Evolutionary conservation across 1,140 invertebrate genomes (phyloP).

Genomic region (Drosophila simulans): DNA sequence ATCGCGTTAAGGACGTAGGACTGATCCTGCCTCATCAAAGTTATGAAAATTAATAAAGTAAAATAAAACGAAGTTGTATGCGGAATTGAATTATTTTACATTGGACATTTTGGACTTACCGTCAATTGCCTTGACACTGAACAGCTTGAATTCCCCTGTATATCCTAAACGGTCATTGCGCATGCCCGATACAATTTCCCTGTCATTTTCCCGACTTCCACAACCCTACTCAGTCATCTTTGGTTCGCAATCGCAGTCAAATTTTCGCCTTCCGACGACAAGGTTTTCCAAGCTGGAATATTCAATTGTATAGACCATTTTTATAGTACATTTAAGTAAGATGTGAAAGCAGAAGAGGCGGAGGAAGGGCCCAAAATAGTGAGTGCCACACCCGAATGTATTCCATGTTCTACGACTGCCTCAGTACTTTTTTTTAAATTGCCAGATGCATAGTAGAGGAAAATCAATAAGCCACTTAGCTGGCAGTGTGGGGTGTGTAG

Average conservation of each 20-base stretch:
- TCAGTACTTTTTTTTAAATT: background rate
- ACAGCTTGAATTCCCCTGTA: constrained; percentile 44
- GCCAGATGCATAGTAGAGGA: constrained; percentile 2
- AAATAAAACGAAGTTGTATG: too few species aligned
- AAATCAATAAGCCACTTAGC: constrained; percentile 50
- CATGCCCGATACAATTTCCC: constrained; percentile 45
- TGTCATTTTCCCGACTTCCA: constrained; percentile 15
- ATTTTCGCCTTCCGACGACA: constrained; percentile 30
- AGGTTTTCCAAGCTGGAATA: constrained; percentile 26
- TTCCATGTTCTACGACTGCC: background rate
- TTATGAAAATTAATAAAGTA: too few species aligned
- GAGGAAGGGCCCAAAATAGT: constrained; percentile 29
- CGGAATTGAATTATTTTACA: too few species aligned
- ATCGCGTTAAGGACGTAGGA: background rate
- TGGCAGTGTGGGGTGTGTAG: background rate
- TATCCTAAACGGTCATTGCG: constrained; percentile 22
- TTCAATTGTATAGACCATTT: constrained; percentile 3
- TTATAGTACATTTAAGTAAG: constrained; percentile 40
- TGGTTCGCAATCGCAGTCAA: constrained; percentile 38
- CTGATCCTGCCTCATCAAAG: background rate
- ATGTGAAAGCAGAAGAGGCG: constrained; percentile 47
- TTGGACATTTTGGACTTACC: background rate
- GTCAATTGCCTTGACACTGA: constrained; percentile 73
- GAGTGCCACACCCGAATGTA: constrained; percentile 22
- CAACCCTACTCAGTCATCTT: constrained; percentile 2